These are phyloP conservation scores for Matsumyia berberina DNA, from an alignment of 2,888 invertebrate genomes.

Conservation along the genomic window DNA sequence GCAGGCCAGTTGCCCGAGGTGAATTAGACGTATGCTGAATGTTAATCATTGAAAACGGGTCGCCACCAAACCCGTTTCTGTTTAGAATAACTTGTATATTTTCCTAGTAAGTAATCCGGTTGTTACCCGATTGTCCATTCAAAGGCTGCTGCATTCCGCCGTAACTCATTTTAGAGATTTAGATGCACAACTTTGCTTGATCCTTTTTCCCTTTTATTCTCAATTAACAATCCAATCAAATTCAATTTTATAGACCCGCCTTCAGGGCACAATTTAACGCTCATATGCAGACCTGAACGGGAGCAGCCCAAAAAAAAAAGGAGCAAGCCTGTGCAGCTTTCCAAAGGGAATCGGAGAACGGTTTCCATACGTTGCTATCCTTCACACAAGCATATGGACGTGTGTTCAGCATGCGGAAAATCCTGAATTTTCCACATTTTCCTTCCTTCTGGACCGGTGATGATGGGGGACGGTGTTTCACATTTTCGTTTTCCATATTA, in stretches of 20 bases:
- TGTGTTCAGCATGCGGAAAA: slow-evolving; percentile 52
- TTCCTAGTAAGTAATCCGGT: too few species aligned
- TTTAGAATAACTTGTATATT: too few species aligned
- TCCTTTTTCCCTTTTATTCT: background rate
- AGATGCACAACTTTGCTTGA: background rate
- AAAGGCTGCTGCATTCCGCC: too few species aligned
- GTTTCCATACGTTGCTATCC: slow-evolving; percentile 21
- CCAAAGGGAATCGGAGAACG: slow-evolving; percentile 19
- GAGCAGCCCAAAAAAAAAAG: background rate
- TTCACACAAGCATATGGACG: background rate
- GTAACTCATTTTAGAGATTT: background rate
- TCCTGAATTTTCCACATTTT: slow-evolving; percentile 50
- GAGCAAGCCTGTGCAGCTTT: background rate
- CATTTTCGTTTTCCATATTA: slow-evolving; percentile 20
- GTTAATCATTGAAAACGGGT: too few species aligned
- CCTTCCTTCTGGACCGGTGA: slow-evolving; percentile 6
- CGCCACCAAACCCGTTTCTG: too few species aligned
- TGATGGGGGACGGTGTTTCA: background rate
- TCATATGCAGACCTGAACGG: background rate
- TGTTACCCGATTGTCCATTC: too few species aligned
- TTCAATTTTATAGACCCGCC: slow-evolving; percentile 3
- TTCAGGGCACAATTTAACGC: background rate
- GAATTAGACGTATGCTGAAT: too few species aligned
- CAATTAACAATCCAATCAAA: slow-evolving; percentile 9
- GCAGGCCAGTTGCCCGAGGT: too few species aligned